Evolutionary conservation across 2,797 vertebrate species (phyloP).

Genomic region (Characodon lateralis): DNA sequence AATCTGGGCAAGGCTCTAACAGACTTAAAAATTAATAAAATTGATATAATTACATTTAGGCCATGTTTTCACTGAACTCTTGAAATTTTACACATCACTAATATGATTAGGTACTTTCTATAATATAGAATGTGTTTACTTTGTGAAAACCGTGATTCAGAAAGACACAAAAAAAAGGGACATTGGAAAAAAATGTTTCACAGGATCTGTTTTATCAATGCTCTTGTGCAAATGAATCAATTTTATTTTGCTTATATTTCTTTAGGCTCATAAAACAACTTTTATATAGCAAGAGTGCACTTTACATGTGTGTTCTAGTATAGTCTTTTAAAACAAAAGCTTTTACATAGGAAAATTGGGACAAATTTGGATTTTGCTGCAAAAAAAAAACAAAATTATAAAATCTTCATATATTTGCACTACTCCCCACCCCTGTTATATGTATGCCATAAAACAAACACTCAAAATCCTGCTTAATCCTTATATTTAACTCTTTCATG

Average conservation of each 20-base stretch:
- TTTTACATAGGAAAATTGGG: background rate
- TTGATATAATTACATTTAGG: no score
- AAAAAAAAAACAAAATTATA: background rate
- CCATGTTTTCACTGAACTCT: no score
- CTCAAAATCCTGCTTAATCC: background rate
- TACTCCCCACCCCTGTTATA: background rate
- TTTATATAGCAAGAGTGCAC: background rate
- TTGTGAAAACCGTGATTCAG: background rate
- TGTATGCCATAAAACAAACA: background rate
- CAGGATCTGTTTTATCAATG: no score
- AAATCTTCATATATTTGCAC: background rate
- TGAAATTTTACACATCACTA: no score
- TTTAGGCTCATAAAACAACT: no score
- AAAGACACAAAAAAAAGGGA: background rate
- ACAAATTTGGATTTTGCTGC: background rate
- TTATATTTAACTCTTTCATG: background rate
- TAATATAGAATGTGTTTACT: no score
- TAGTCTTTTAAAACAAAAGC: background rate
- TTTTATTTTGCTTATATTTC: no score
- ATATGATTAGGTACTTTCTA: no score
- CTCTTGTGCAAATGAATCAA: no score
- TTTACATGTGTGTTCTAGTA: background rate
- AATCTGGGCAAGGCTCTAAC: background rate
- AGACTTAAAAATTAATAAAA: no score
- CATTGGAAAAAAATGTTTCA: no score